These are phyloP conservation scores for Sweltsa coloradensis DNA, from an alignment of 1,140 invertebrate species.

Conservation along the genomic window DNA sequence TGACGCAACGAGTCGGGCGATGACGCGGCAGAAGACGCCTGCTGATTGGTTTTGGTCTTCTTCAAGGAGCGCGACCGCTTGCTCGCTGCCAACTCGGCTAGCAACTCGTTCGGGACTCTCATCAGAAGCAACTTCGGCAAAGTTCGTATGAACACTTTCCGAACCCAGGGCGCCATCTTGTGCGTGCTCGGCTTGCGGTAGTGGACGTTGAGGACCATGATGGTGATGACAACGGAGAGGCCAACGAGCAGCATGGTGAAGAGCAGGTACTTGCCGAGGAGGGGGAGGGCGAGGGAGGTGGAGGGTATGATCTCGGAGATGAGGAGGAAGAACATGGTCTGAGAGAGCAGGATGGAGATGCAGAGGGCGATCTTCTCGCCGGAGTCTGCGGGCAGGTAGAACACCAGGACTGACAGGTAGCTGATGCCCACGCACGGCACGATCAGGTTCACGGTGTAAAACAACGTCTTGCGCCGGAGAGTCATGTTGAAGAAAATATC, in stretches of 20 bases:
- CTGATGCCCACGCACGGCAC: conserved; percentile 89
- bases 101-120: conserved; percentile 63
- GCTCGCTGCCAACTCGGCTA: conserved; percentile 63
- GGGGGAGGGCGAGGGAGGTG: conserved; percentile 88
- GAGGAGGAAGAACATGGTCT: conserved; percentile 98
- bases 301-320: conserved; percentile 98
- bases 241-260: conserved; percentile 98
- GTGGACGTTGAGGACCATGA: conserved; percentile 97
- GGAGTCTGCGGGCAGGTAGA: conserved; percentile 96
- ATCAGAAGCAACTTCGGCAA: conserved; percentile 75
- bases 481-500: conserved; percentile 99
- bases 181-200: conserved; percentile 98
- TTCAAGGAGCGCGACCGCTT: conserved; percentile 41
- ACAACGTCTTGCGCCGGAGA: conserved; percentile 82
- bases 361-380: conserved; percentile 97
- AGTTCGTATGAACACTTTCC: conserved; percentile 74
- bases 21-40: conserved; percentile 44
- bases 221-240: conserved; percentile 92
- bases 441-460: conserved; percentile 94
- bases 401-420: conserved; percentile 83
- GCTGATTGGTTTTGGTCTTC: conserved; percentile 53
- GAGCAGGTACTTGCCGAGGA: conserved; percentile 94
- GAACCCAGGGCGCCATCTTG: conserved; percentile 87
- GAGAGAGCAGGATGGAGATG: conserved; percentile 95
- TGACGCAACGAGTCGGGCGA: conserved; percentile 57